Evolutionary conservation across 2,113 vertebrate genomes (phyloP).

Genomic region (Takifugu bimaculatus): DNA sequence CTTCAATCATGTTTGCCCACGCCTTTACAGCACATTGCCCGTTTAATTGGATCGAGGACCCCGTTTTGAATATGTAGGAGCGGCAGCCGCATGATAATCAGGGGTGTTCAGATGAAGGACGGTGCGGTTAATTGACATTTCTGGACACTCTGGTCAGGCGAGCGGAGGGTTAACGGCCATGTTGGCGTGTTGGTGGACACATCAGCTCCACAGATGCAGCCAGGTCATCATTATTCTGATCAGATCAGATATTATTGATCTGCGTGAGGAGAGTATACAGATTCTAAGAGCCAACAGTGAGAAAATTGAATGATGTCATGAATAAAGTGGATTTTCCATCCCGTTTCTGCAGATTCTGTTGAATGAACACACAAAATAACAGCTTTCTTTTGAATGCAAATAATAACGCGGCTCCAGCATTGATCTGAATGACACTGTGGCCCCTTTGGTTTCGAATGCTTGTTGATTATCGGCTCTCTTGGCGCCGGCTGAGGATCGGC

Average conservation of each 20-base stretch:
- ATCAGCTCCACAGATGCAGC: background rate
- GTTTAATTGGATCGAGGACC: slow-evolving; percentile 73
- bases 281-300: too few relatives aligned
- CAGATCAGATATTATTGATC: slow-evolving; percentile 19
- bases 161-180: slow-evolving; percentile 29
- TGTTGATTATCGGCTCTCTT: slow-evolving; percentile 27
- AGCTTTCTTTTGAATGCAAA: background rate
- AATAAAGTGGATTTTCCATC: too few relatives aligned
- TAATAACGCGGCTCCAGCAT: background rate
- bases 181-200: slow-evolving; percentile 19
- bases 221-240: slow-evolving; percentile 1
- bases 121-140: slow-evolving; percentile 67
- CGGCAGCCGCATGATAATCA: slow-evolving; percentile 68
- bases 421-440: background rate
- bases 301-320: background rate
- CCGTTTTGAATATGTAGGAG: slow-evolving; percentile 70
- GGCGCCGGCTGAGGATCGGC: slow-evolving; percentile 25
- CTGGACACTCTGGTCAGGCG: slow-evolving; percentile 45
- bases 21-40: slow-evolving; percentile 71
- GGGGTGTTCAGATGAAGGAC: slow-evolving; percentile 71
- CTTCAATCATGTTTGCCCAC: slow-evolving; percentile 74
- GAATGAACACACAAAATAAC: background rate
- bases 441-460: slow-evolving; percentile 8
- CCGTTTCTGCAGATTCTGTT: too few relatives aligned
- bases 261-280: background rate